A percentile compares a stretch with the other conserved stretches of the same genome.
phyloP scores from a whole-genome alignment of 2,888 invertebrate genomes.

The Drosophila prostipennis region DNA sequence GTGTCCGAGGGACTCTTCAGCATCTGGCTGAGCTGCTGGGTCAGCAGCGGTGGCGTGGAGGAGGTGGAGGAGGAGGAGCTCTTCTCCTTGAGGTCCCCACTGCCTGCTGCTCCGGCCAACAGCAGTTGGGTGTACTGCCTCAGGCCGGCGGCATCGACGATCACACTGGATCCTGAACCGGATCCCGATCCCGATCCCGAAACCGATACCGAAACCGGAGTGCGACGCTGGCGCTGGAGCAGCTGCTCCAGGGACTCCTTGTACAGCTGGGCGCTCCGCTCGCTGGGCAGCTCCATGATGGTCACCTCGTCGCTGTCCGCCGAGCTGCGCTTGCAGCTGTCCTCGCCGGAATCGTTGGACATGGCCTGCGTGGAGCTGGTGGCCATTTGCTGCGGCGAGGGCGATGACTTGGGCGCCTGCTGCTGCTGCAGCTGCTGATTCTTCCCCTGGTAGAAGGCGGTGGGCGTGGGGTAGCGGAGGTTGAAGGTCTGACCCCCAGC shows the following conservation, averaged over 20 bases:
- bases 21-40: conserved; percentile 76
- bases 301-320: conserved; percentile 58
- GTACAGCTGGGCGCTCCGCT: conserved; percentile 64
- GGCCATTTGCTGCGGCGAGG: conserved; percentile 80
- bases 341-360: conserved; percentile 38
- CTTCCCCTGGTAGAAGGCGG: conserved; percentile 59
- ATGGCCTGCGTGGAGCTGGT: conserved; percentile 56
- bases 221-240: conserved; percentile 46
- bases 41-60: conserved; percentile 83
- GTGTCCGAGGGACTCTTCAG: conserved; percentile 81
- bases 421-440: conserved; percentile 51
- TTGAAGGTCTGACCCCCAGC: conserved; percentile 41
- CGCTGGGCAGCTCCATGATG: conserved; percentile 62
- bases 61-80: conserved; percentile 84
- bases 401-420: conserved; percentile 58
- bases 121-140: conserved; percentile 80
- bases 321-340: conserved; percentile 48
- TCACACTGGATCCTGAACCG: too few species aligned
- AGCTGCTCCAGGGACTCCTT: conserved; percentile 72
- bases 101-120: conserved; percentile 78
- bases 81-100: conserved; percentile 82
- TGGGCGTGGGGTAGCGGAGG: conserved; percentile 65
- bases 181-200: conserved; percentile 15
- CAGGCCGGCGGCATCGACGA: conserved; percentile 76
- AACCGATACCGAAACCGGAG: not conserved